Percentiles rank a stretch among this genome's conserved stretches.
Conservation (phyloP, 2,888 invertebrate genomes). For the Crocallis elinguaria region DNA sequence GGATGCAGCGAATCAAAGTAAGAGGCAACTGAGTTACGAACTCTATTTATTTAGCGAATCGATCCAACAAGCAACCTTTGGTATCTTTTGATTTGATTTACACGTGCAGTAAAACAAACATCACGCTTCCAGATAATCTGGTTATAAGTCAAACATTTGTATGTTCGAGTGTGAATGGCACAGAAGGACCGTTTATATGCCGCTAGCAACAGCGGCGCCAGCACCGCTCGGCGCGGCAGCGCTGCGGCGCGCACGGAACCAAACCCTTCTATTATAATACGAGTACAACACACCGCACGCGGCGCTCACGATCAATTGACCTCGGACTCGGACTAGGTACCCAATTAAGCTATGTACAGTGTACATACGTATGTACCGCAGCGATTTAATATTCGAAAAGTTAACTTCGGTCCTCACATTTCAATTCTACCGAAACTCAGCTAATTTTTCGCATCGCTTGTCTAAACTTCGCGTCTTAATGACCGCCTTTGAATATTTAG, state of each 20-base stretch:
- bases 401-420: conserved; percentile 4
- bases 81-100: background rate
- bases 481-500: conserved; percentile 39
- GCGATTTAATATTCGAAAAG: background rate
- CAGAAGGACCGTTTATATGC: too few relatives aligned
- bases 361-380: background rate
- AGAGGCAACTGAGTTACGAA: background rate
- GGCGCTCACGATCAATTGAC: background rate
- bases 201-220: too few relatives aligned
- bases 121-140: too few relatives aligned
- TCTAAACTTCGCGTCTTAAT: conserved; percentile 29
- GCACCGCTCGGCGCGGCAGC: too few relatives aligned
- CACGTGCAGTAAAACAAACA: too few relatives aligned
- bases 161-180: too few relatives aligned
- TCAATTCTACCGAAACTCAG: conserved; percentile 17
- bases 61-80: background rate
- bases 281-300: background rate
- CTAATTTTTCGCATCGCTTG: conserved; percentile 28
- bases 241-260: too few relatives aligned
- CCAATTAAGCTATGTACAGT: background rate
- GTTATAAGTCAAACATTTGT: too few relatives aligned
- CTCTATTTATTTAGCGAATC: background rate
- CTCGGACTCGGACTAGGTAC: background rate
- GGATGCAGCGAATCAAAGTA: background rate
- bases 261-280: too few relatives aligned